Evolutionary conservation across 2,888 invertebrate species (phyloP).

Genomic region (Malthinus seriepunctatus): DNA sequence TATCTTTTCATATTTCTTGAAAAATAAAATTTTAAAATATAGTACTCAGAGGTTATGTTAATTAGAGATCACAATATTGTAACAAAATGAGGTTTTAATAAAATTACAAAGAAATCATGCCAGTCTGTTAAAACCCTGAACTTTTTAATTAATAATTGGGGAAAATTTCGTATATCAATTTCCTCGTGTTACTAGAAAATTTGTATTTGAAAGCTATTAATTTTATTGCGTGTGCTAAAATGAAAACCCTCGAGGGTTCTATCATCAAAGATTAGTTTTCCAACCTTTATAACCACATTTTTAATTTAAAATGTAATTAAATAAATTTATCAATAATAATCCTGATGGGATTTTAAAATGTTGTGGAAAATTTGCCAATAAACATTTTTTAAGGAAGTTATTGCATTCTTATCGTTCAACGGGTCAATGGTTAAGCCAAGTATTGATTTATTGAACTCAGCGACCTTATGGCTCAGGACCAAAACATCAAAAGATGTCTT

Average conservation of each 20-base stretch:
- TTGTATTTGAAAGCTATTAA: not conserved
- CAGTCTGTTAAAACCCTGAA: not conserved
- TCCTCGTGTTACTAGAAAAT: not conserved
- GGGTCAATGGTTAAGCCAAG: constrained; percentile 16
- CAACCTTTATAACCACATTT: too few relatives aligned
- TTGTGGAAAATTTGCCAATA: not conserved
- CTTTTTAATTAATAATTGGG: not conserved
- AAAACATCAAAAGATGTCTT: constrained; percentile 15
- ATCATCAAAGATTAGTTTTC: too few relatives aligned
- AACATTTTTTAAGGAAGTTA: not conserved
- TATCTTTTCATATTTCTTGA: too few relatives aligned
- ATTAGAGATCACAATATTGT: too few relatives aligned
- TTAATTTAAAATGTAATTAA: too few relatives aligned
- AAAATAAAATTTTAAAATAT: too few relatives aligned
- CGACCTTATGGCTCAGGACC: constrained; percentile 10
- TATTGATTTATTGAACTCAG: constrained; percentile 4
- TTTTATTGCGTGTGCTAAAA: too few relatives aligned
- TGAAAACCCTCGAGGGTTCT: too few relatives aligned
- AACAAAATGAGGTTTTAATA: too few relatives aligned
- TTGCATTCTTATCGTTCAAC: constrained; percentile 12
- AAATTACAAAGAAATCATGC: not conserved
- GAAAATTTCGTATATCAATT: not conserved
- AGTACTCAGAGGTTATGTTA: too few relatives aligned
- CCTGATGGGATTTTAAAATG: not conserved
- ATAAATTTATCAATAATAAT: too few relatives aligned